Percentiles rank a stretch among this genome's conserved stretches.
Conservation (phyloP, 1,140 invertebrate species). For the Atta texana region DNA sequence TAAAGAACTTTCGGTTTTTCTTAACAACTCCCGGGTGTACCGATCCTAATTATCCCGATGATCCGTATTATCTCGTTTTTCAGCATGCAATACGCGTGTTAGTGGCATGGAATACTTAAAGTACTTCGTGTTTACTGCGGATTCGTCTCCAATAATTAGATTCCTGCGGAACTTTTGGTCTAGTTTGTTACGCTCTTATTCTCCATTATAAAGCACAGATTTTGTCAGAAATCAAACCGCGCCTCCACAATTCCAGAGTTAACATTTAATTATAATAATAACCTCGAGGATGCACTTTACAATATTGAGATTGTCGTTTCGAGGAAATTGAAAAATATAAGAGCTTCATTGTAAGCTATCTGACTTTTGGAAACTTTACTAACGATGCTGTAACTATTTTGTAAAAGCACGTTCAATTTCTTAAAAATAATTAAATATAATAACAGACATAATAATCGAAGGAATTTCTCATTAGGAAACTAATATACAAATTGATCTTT, state of each 20-base stretch:
- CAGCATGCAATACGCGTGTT: conserved; percentile 23
- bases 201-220: background rate
- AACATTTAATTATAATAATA: conserved; percentile 51
- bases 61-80: conserved; percentile 57
- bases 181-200: conserved; percentile 30
- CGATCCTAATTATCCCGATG: conserved; percentile 47
- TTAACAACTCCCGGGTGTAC: conserved; percentile 20
- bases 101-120: conserved; percentile 36
- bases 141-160: conserved; percentile 57
- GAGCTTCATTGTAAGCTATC: background rate
- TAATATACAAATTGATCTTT: too few species aligned
- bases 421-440: background rate
- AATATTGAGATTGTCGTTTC: conserved; percentile 17
- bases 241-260: conserved; percentile 2
- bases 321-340: conserved; percentile 19
- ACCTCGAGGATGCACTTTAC: conserved; percentile 4
- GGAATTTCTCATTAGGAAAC: background rate
- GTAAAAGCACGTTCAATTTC: background rate
- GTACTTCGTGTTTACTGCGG: conserved; percentile 47
- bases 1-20: conserved; percentile 51
- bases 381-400: background rate
- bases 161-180: conserved; percentile 32
- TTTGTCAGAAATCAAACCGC: conserved; percentile 29
- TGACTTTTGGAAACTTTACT: conserved; percentile 23
- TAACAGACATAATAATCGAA: background rate